phyloP scores from a whole-genome alignment of 1,140 invertebrate species.

The Carcinoscorpius rotundicauda region DNA sequence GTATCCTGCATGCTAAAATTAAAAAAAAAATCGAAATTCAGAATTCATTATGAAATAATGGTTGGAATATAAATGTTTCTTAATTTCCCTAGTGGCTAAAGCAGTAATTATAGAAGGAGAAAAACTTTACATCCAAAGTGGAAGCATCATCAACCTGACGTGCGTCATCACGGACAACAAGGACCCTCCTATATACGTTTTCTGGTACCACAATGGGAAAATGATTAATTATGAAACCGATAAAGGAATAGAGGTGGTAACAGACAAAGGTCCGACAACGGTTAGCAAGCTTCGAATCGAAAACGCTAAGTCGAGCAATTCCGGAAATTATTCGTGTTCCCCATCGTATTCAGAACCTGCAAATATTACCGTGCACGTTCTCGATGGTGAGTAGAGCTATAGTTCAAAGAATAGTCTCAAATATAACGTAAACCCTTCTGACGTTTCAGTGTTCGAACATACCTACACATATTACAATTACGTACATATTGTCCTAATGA shows the following conservation, averaged over 20 bases:
- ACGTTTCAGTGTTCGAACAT: too few species aligned
- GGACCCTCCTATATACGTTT: slow-evolving; percentile 81
- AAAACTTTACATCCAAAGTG: slow-evolving; percentile 77
- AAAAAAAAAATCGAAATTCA: too few species aligned
- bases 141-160: slow-evolving; percentile 84
- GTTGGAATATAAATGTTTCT: too few species aligned
- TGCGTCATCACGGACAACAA: slow-evolving; percentile 79
- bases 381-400: slow-evolving; percentile 52
- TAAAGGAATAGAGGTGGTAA: slow-evolving; percentile 11
- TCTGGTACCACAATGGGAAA: slow-evolving; percentile 54
- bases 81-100: slow-evolving; percentile 52
- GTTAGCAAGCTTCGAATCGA: slow-evolving; percentile 13
- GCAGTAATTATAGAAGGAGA: slow-evolving; percentile 78
- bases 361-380: slow-evolving; percentile 60
- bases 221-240: slow-evolving; percentile 27
- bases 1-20: too few species aligned
- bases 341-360: slow-evolving; percentile 65
- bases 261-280: slow-evolving; percentile 10
- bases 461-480: too few species aligned
- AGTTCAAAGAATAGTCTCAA: too few species aligned
- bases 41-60: too few species aligned
- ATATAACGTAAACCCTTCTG: too few species aligned
- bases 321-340: slow-evolving; percentile 76
- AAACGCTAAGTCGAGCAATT: slow-evolving; percentile 39
- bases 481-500: too few species aligned